Percentiles rank a stretch among this genome's conserved stretches.
Conservation (phyloP, 30 jellyfish, hydroid and myxozoan genomes). For the Aurelia sp. region DNA sequence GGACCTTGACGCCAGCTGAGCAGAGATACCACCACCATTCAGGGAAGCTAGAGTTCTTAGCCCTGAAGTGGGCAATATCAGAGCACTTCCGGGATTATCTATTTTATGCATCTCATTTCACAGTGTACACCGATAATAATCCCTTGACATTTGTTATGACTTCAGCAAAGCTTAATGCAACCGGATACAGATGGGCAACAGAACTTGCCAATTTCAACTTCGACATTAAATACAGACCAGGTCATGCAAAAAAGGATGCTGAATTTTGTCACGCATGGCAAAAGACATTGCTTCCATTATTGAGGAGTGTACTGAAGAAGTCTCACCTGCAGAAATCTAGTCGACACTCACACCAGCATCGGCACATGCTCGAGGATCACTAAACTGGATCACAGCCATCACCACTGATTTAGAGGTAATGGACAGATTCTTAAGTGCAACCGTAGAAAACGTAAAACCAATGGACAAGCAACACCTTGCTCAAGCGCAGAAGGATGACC, state of each 20-base stretch:
- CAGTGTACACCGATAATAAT: too few species aligned
- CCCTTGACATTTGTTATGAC: too few species aligned
- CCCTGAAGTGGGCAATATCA: too few species aligned
- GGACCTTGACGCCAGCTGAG: too few species aligned
- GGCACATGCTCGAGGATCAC: background rate
- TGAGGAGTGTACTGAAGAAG: slow-evolving; percentile 35
- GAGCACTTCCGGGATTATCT: too few species aligned
- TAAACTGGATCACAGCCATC: slow-evolving; percentile 1
- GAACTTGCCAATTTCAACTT: too few species aligned
- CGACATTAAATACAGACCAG: background rate
- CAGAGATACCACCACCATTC: too few species aligned
- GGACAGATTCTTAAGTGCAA: slow-evolving; percentile 16
- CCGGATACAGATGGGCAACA: too few species aligned
- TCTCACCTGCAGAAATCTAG: slow-evolving; percentile 10
- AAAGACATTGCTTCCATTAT: background rate
- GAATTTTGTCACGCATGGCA: slow-evolving; percentile 43
- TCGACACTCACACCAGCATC: background rate
- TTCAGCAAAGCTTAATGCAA: too few species aligned
- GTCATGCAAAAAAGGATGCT: slow-evolving; percentile 46
- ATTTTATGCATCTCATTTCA: too few species aligned
- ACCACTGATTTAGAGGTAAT: background rate
- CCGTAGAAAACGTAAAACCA: background rate
- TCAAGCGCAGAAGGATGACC: slow-evolving; percentile 2
- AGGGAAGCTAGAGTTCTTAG: too few species aligned
- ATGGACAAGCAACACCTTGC: slow-evolving; percentile 20